Base-by-base conservation (phyloP, 2,113 vertebrate species). In the Pelodiscus sinensis region DNA sequence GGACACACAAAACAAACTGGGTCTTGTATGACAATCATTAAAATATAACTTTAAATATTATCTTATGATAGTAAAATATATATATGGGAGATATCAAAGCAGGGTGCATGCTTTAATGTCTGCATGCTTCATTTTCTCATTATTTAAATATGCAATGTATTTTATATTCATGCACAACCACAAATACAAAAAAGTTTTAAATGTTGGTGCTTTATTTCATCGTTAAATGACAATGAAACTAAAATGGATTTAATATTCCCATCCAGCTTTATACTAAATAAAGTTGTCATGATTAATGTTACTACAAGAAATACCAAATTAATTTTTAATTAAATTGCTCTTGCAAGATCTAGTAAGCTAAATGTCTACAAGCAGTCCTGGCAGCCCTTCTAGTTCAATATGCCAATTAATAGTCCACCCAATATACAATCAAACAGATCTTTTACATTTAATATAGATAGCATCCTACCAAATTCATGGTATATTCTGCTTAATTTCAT, bases 291-390 rank as follows among this genome's bases (percentile, higher is more conserved):
- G 81, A 87, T 87, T 86, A 87, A 82, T 78, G 83, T n/a, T 84
- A 78, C 29, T 38, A 55, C 55, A 75, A 29, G 55, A 44, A 60
- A 80, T 52, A 68, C 21, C 24, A 29, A 68, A 84, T 92, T 71
- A 77, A 86, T 93, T 92, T 86, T 29, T 57, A 93, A 86, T 84
- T 82, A 86, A 77, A 92, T 90, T 51, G 19, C 82, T 65, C 57
- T 55, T 86, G 87, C 75, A 79, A 79, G 73, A 79, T 60, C 44
- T 44, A 54, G 31, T 88, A 84, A 65, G 52, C 55, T 50, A 71
- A 57, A 21, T 9, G 55, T 71, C 71, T 85, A 4, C 27, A 87
- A 29, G 4, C 9, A 25, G 80, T 86, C 65, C 29, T 1, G 0
- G n/a, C 62, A 88, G 18, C 31, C 18, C 55, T 87, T 79, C 60